Conservation (phyloP, 2,888 invertebrate genomes). For the Agrochola macilenta region DNA sequence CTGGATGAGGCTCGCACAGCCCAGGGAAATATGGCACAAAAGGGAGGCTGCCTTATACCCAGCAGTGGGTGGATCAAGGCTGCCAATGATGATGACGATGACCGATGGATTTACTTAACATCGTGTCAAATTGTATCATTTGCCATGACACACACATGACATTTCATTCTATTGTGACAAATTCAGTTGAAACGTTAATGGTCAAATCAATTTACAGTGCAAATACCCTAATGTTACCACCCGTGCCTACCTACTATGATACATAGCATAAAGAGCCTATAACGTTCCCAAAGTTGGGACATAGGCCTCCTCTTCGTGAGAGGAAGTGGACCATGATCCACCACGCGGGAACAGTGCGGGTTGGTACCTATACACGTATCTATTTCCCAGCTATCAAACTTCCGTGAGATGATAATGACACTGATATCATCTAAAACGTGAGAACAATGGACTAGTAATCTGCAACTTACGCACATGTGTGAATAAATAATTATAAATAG, state of each 20-base stretch:
- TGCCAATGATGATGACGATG: too few species aligned
- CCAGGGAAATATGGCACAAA: background rate
- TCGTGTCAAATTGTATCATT: constrained; percentile 1
- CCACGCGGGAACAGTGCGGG: background rate
- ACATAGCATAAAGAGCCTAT: background rate
- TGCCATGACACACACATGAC: background rate
- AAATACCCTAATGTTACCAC: background rate
- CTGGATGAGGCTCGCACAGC: background rate
- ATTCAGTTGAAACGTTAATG: background rate
- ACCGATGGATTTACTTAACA: too few species aligned
- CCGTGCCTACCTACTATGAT: background rate
- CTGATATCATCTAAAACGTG: constrained; percentile 12
- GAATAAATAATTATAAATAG: constrained; percentile 18
- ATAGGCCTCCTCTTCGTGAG: background rate
- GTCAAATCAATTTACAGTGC: constrained; percentile 3
- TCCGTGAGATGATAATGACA: constrained; percentile 33
- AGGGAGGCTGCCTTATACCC: background rate
- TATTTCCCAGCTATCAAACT: constrained; percentile 20
- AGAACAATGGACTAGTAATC: constrained; percentile 44
- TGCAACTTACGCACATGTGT: constrained; percentile 9
- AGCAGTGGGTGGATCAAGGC: background rate
- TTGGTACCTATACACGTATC: constrained; percentile 10
- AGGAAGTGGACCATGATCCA: background rate
- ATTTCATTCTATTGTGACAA: constrained; percentile 2
- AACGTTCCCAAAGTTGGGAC: background rate